These are phyloP conservation scores for Eumeta japonica DNA, from an alignment of 1,140 invertebrate genomes.

Conservation along the genomic window DNA sequence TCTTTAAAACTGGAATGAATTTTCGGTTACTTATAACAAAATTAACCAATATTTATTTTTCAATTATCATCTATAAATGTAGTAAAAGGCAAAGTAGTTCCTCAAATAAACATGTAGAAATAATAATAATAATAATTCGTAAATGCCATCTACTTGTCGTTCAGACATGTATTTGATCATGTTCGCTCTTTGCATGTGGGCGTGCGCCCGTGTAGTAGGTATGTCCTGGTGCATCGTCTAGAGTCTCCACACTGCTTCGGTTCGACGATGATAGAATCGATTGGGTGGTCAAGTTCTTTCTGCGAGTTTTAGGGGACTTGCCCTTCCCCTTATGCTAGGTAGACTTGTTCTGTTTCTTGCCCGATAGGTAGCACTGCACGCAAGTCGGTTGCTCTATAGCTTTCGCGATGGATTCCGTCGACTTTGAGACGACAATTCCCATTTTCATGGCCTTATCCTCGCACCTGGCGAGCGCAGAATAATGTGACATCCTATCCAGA, in stretches of 20 bases:
- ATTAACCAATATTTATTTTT: too few species aligned
- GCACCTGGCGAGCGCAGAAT: conserved; percentile 49
- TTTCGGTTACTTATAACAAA: too few species aligned
- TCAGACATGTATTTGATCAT: conserved; percentile 50
- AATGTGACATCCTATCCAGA: conserved; percentile 49
- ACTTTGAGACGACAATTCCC: conserved; percentile 55
- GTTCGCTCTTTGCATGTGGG: conserved; percentile 26
- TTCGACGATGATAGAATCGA: conserved; percentile 43
- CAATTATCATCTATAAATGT: too few species aligned
- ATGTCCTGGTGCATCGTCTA: conserved; percentile 30
- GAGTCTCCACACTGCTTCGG: conserved; percentile 48
- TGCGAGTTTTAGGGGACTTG: conserved; percentile 54
- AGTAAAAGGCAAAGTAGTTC: too few species aligned
- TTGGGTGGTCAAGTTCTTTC: conserved; percentile 35
- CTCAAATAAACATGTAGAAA: too few species aligned
- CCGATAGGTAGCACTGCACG: conserved; percentile 64
- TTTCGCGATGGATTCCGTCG: conserved; percentile 54
- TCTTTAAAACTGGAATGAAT: too few species aligned
- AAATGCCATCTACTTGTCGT: too few species aligned
- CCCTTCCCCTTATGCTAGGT: conserved; percentile 62
- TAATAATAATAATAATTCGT: too few species aligned
- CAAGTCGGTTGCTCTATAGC: conserved; percentile 65
- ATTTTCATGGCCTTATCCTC: conserved; percentile 56
- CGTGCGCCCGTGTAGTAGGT: conserved; percentile 20
- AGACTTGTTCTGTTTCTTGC: conserved; percentile 59